These are phyloP conservation scores for Epinephelus malabaricus DNA, from an alignment of 2,797 vertebrate genomes.

Conservation along the genomic window DNA sequence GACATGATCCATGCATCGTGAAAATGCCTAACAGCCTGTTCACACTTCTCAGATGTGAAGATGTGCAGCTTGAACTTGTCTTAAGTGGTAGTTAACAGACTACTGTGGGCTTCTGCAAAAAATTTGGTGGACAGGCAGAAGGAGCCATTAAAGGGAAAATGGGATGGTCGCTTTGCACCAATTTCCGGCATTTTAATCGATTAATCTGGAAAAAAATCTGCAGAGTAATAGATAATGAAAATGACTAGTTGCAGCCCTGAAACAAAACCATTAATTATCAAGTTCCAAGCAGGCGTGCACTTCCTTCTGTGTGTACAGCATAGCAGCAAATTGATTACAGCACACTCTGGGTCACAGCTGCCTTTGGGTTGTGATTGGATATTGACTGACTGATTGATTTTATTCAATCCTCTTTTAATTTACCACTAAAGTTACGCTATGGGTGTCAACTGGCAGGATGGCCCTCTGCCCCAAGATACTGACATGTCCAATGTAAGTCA, in stretches of 20 bases:
- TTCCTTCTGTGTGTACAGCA: background rate
- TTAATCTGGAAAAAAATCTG: background rate
- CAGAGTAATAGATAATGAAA: background rate
- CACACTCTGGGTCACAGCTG: conserved; percentile 2
- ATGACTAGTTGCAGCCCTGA: background rate
- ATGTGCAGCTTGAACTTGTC: background rate
- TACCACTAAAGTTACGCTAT: background rate
- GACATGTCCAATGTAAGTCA: background rate
- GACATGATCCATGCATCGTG: too few species aligned
- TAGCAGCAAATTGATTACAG: conserved; percentile 3
- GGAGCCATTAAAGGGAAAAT: too few species aligned
- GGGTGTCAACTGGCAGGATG: too few species aligned
- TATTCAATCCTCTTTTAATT: background rate
- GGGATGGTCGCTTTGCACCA: background rate
- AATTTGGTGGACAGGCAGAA: too few species aligned
- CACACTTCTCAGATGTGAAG: background rate
- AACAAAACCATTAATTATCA: background rate
- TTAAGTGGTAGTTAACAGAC: background rate
- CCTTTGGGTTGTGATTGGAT: conserved; percentile 25
- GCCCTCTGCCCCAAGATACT: background rate
- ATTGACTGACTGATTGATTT: conserved; percentile 19
- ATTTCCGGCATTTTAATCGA: background rate
- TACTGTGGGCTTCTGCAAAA: too few species aligned
- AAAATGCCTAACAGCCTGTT: background rate
- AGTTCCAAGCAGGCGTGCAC: background rate